Conservation (phyloP, 2,113 vertebrate genomes). For the Alligator mississippiensis region DNA sequence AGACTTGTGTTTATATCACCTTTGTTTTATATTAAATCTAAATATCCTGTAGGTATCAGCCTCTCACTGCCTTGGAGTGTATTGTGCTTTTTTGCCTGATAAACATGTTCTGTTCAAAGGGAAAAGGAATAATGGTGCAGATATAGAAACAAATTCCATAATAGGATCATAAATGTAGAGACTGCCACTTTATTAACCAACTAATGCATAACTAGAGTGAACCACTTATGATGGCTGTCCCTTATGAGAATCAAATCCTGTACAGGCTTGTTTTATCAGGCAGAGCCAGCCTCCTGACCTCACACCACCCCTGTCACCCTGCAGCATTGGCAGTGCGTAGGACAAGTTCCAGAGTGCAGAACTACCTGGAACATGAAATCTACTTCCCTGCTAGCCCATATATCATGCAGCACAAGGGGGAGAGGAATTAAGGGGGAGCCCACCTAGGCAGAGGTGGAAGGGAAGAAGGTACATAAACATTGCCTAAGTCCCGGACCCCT, state of each 20-base stretch:
- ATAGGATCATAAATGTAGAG: background rate
- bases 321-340: background rate
- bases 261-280: background rate
- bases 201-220: background rate
- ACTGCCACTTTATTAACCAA: background rate
- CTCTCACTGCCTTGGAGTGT: background rate
- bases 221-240: background rate
- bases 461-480: background rate
- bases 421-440: background rate
- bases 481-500: background rate
- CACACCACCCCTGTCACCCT: background rate
- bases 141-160: background rate
- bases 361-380: background rate
- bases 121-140: background rate
- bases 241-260: background rate
- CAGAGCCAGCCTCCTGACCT: background rate
- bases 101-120: background rate
- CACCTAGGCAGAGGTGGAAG: background rate
- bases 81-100: background rate
- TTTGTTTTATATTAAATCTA: background rate
- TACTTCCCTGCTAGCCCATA: background rate
- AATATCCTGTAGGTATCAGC: background rate
- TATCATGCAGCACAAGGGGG: background rate
- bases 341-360: background rate
- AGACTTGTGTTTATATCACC: background rate